Conservation (phyloP, 2,797 vertebrate species). For the Trematomus bernacchii region DNA sequence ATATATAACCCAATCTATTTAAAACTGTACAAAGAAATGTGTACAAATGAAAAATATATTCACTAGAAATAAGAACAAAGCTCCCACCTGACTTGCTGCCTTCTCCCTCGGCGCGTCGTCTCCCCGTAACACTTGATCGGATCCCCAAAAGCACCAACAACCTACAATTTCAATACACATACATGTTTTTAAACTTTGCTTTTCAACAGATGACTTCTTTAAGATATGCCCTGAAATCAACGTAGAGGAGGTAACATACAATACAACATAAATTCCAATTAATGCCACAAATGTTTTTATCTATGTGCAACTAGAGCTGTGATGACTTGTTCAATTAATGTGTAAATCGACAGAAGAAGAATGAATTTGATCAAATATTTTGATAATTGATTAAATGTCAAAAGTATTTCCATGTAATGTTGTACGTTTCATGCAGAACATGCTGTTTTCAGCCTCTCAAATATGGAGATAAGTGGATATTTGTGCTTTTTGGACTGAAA, state of each 20-base stretch:
- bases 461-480: no score
- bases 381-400: no score
- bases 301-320: background rate
- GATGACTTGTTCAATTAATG: no score
- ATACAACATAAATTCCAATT: background rate
- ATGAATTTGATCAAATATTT: no score
- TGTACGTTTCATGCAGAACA: no score
- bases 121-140: slow-evolving; percentile 96
- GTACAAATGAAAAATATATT: background rate
- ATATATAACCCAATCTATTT: background rate
- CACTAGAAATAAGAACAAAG: background rate
- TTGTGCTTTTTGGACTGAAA: no score
- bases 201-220: background rate
- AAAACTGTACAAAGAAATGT: background rate
- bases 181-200: background rate
- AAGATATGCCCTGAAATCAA: background rate
- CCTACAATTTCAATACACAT: slow-evolving; percentile 76
- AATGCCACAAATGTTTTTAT: no score
- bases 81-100: slow-evolving; percentile 93
- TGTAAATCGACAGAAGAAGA: no score
- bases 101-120: slow-evolving; percentile 90
- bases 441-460: no score
- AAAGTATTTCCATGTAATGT: no score
- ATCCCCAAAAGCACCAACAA: slow-evolving; percentile 93
- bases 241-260: background rate